Base-by-base conservation (phyloP, 37 sponge, comb jelly and placozoan species). In the Halichondria panicea region DNA sequence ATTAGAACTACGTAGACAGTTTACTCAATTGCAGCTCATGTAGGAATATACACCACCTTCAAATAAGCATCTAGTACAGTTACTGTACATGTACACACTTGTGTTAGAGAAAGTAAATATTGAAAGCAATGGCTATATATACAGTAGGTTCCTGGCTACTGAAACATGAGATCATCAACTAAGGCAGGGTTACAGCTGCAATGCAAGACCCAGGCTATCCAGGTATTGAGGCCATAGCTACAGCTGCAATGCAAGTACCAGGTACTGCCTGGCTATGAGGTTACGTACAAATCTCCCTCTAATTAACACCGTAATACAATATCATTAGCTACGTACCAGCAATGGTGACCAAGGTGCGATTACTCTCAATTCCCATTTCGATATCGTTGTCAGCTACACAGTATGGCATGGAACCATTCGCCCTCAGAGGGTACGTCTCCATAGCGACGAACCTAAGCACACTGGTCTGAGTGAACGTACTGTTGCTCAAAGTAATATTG, bases 371-470 rank as follows among this genome's bases (percentile, higher is more conserved):
- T 41, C 70, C 50, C 34, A 33, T 70, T 25, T 43, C 32, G 5
- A 72, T 43, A 28, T 11, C 33, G 52, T 72, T 72, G 12, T 24
- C 52, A 55, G 73, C 73, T 40, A 72, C 57, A 55, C 73, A 72
- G 42, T 35, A 40, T 40, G 56, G 56, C 57, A 18, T 55, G 1
- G 57, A 55, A 18, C 39, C 55, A 4, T 53, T 42, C 41, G 32
- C 30, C 41, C 67, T 55, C 18, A 25, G 37, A 0, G 12, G 28
- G 21, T 70, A 50, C n/a, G 30, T 8, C 22, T 37, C 57, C 18
- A 57, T 38, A 0, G 52, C 70, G 38, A 72, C 1, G 41, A 72
- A 72, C 1, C 34, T 42, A 24, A 72, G 56, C 27, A 33, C 37
- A 33, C 73, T 72, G 1, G 39, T 18, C 1, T 33, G 15, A 56